Evolutionary conservation across 2,797 vertebrate genomes (phyloP).

Genomic region (Kryptolebias ocellatus): DNA sequence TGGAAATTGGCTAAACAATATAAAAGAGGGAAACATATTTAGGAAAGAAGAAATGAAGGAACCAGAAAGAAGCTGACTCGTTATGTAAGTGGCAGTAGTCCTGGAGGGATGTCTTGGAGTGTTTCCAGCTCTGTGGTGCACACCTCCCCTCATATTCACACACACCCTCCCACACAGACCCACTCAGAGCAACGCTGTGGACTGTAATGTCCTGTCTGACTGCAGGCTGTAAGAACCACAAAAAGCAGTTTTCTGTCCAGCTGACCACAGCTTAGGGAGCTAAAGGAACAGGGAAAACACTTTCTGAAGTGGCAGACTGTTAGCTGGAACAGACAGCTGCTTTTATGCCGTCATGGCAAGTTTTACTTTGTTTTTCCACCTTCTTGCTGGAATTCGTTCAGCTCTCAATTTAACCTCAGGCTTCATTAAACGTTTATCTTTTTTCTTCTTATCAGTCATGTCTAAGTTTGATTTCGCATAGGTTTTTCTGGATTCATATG

Average conservation of each 20-base stretch:
- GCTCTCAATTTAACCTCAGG: slow-evolving; percentile 40
- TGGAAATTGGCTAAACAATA: background rate
- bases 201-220: slow-evolving; percentile 65
- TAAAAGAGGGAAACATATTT: background rate
- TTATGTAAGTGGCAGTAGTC: slow-evolving; percentile 53
- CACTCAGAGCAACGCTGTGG: slow-evolving; percentile 55
- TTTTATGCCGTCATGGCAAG: slow-evolving; percentile 28
- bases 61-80: slow-evolving; percentile 16
- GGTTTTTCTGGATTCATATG: too few species aligned
- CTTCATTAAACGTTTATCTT: slow-evolving; percentile 52
- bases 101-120: slow-evolving; percentile 49
- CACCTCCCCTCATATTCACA: slow-evolving; percentile 58
- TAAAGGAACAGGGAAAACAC: slow-evolving; percentile 25
- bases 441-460: slow-evolving; percentile 37
- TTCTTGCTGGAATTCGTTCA: slow-evolving; percentile 28
- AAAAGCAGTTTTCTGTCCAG: slow-evolving; percentile 49
- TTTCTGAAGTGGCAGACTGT: slow-evolving; percentile 21
- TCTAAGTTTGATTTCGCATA: slow-evolving; percentile 25
- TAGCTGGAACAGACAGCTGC: slow-evolving; percentile 14
- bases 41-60: slow-evolving; percentile 13
- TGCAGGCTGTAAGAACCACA: slow-evolving; percentile 56
- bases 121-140: slow-evolving; percentile 55
- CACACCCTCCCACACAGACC: slow-evolving; percentile 58
- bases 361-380: slow-evolving; percentile 25
- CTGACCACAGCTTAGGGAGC: slow-evolving; percentile 46